phyloP scores from a whole-genome alignment of 1,140 invertebrate genomes.

The Bombus huntii region DNA sequence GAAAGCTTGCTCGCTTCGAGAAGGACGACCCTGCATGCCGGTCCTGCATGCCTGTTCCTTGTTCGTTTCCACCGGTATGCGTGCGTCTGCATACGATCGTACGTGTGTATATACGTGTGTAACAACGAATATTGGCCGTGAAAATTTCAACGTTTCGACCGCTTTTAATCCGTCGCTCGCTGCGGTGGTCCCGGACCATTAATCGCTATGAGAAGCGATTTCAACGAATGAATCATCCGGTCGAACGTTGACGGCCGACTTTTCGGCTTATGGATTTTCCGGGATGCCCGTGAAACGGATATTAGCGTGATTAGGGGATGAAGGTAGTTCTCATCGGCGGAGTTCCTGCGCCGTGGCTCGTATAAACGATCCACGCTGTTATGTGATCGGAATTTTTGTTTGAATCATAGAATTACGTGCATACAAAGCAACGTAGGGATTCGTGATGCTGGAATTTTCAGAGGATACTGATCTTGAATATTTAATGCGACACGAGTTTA shows the following conservation, averaged over 20 bases:
- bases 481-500: background rate
- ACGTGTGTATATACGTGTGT: background rate
- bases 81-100: background rate
- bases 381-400: constrained; percentile 6
- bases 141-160: constrained; percentile 74
- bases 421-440: background rate
- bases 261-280: constrained; percentile 35
- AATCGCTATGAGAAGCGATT: constrained; percentile 70
- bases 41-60: constrained; percentile 35
- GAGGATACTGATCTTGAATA: background rate
- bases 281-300: constrained; percentile 54
- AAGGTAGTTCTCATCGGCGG: constrained; percentile 1
- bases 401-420: background rate
- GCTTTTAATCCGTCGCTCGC: constrained; percentile 69
- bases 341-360: background rate
- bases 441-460: background rate
- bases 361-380: background rate
- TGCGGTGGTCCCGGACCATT: constrained; percentile 60
- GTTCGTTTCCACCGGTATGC: constrained; percentile 21
- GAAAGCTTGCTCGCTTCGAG: constrained; percentile 18
- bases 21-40: constrained; percentile 67
- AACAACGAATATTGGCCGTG: constrained; percentile 71
- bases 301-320: constrained; percentile 53
- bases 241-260: constrained; percentile 25
- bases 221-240: constrained; percentile 63